A percentile compares a stretch with the other conserved stretches of the same genome.
These are phyloP conservation scores for Falco punctatus DNA, from an alignment of 2,113 vertebrate genomes.

Conservation along the genomic window DNA sequence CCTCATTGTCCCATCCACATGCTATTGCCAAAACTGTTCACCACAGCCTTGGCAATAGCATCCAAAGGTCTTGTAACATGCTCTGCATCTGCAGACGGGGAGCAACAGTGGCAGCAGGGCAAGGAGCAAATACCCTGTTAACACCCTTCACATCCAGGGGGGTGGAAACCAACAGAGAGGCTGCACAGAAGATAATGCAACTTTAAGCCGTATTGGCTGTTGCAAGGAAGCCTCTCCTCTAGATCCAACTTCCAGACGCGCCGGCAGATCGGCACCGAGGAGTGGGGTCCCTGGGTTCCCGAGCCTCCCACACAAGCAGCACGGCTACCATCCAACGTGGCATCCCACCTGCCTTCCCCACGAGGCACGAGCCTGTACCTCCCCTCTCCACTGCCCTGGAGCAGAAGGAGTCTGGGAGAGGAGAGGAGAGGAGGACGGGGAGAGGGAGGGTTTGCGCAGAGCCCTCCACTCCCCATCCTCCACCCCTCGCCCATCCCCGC, in stretches of 20 bases:
- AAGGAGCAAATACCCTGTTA: accelerated
- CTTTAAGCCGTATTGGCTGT: accelerated
- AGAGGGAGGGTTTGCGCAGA: not conserved
- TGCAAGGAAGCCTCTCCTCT: not conserved
- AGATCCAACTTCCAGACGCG: not conserved
- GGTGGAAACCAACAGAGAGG: not conserved
- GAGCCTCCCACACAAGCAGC: not conserved
- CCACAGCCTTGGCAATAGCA: not conserved
- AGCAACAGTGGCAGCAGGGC: not conserved
- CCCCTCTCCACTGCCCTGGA: not conserved
- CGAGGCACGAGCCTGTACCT: accelerated
- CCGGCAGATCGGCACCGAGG: not conserved
- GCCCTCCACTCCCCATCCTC: not conserved
- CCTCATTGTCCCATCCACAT: not conserved
- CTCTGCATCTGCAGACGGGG: not conserved
- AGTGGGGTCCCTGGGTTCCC: accelerated
- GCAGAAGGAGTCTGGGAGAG: not conserved
- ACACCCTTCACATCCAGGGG: accelerated
- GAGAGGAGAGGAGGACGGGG: not conserved
- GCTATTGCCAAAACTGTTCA: accelerated
- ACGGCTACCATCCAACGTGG: accelerated
- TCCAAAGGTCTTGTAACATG: accelerated
- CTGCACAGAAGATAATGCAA: not conserved
- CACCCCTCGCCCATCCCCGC: not conserved
- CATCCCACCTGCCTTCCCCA: not conserved